Percentiles rank a stretch among this genome's conserved stretches.
Conservation (phyloP, 2,113 vertebrate species). For the Fulica atra region DNA sequence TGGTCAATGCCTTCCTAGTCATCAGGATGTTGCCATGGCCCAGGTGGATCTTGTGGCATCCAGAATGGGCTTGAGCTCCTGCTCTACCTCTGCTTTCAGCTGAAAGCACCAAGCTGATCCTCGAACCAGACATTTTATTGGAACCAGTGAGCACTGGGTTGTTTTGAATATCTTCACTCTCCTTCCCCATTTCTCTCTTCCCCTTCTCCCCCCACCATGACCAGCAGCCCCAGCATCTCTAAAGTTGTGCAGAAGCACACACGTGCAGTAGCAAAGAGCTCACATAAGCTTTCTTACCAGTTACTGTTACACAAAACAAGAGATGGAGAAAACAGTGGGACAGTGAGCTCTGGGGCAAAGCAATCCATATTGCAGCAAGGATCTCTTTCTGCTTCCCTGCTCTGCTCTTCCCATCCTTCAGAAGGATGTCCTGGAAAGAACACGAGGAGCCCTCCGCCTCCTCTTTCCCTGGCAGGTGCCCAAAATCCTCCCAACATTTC, state of each 20-base stretch:
- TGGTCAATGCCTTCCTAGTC: neutral
- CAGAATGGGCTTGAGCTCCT: neutral
- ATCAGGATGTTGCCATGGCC: neutral
- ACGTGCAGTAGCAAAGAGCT: rapidly evolving
- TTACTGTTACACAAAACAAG: neutral
- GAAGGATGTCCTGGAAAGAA: neutral
- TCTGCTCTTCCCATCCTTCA: neutral
- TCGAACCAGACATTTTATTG: neutral
- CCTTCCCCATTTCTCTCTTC: neutral
- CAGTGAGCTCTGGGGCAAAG: neutral
- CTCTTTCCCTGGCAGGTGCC: neutral
- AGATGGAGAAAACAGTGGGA: neutral
- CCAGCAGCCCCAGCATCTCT: neutral
- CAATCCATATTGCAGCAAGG: neutral
- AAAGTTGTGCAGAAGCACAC: neutral
- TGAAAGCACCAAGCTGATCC: neutral
- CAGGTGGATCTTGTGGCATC: neutral
- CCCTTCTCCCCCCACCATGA: neutral
- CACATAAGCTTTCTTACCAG: rapidly evolving
- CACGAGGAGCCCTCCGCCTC: neutral
- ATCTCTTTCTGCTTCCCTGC: neutral
- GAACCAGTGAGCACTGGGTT: neutral
- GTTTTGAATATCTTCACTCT: neutral
- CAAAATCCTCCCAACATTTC: neutral
- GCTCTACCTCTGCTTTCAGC: neutral